These are phyloP conservation scores for Drosophila pseudoananassae DNA, from an alignment of 1,140 invertebrate species.

Conservation along the genomic window DNA sequence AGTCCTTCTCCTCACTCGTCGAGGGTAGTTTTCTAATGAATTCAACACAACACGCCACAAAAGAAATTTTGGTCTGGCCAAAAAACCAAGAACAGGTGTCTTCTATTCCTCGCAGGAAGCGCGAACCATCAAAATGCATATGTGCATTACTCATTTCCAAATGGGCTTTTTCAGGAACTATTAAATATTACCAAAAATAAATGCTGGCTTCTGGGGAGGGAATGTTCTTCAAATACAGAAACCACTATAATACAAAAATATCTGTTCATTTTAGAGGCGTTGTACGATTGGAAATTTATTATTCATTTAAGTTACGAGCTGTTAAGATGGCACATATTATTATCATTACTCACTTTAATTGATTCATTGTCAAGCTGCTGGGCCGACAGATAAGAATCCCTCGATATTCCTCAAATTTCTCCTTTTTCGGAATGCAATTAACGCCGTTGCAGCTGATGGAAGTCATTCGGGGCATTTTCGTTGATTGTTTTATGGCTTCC, in stretches of 20 bases:
- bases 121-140: slow-evolving; percentile 8
- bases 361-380: slow-evolving; percentile 26
- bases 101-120: slow-evolving; percentile 12
- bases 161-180: neutral
- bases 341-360: slow-evolving; percentile 37
- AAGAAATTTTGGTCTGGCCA: slow-evolving; percentile 6
- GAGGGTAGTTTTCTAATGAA: slow-evolving; percentile 35
- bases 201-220: neutral
- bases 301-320: neutral
- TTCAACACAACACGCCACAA: slow-evolving; percentile 3
- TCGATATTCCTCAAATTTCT: slow-evolving; percentile 19
- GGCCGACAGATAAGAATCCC: slow-evolving; percentile 2
- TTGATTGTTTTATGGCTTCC: slow-evolving; percentile 76
- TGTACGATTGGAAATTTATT: neutral
- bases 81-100: slow-evolving; percentile 29
- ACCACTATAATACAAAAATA: neutral
- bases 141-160: slow-evolving; percentile 14
- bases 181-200: neutral
- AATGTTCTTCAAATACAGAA: neutral
- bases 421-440: slow-evolving; percentile 49
- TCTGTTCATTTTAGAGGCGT: neutral
- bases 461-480: slow-evolving; percentile 56
- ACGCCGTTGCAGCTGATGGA: slow-evolving; percentile 45
- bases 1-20: slow-evolving; percentile 2
- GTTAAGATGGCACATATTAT: neutral